Conservation (phyloP, 2,888 invertebrate species). For the Ophraella communa region DNA sequence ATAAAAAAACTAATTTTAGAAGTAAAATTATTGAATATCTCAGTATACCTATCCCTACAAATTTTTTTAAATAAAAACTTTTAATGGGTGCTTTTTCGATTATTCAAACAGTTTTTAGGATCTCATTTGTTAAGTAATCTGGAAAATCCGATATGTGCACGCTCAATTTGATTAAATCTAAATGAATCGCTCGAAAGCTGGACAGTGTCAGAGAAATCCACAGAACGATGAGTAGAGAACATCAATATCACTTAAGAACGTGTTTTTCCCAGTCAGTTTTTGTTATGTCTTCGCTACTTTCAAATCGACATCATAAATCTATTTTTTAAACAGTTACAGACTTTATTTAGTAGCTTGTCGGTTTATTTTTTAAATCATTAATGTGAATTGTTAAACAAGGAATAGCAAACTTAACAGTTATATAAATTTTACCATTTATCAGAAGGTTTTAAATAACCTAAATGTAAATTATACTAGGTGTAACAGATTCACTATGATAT, state of each 20-base stretch:
- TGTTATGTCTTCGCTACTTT: slow-evolving; percentile 19
- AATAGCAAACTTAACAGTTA: too few species aligned
- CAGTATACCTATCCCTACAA: too few species aligned
- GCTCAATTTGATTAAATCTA: slow-evolving; percentile 24
- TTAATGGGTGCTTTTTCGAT: too few species aligned
- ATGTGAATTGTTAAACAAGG: too few species aligned
- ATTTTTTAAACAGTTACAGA: slow-evolving; percentile 1
- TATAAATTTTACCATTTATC: too few species aligned
- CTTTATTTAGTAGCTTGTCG: slow-evolving; percentile 9
- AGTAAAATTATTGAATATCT: too few species aligned
- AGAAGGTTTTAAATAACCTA: too few species aligned
- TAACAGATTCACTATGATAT: too few species aligned
- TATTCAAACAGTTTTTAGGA: slow-evolving; percentile 5
- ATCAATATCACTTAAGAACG: slow-evolving; percentile 29
- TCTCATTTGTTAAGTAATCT: slow-evolving; percentile 7
- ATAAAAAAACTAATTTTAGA: too few species aligned
- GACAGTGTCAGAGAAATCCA: slow-evolving; percentile 26
- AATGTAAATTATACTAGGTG: too few species aligned
- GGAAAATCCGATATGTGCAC: slow-evolving; percentile 12
- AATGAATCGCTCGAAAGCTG: slow-evolving; percentile 20
- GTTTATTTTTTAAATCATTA: slow-evolving; percentile 19
- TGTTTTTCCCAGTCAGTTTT: slow-evolving; percentile 24
- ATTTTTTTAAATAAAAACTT: too few species aligned
- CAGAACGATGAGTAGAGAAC: slow-evolving; percentile 21
- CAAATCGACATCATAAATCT: slow-evolving; percentile 26